Conservation (phyloP, 2,888 invertebrate species). For the Vanessa cardui region DNA sequence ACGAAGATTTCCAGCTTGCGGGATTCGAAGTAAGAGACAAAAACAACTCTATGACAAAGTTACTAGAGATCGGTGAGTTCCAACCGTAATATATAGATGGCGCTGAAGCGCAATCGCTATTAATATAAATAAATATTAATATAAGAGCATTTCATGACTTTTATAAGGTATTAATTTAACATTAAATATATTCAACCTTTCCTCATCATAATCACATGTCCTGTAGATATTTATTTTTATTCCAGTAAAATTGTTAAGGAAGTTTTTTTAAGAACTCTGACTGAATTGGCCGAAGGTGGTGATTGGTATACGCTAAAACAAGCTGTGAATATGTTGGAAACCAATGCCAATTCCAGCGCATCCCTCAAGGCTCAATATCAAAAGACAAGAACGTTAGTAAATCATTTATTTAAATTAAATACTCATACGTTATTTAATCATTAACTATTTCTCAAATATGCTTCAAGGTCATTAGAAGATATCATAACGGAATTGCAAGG, state of each 20-base stretch:
- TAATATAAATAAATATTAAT: not conserved
- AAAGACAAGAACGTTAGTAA: slow-evolving; percentile 52
- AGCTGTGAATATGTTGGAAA: slow-evolving; percentile 49
- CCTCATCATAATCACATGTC: not conserved
- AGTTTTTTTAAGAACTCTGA: slow-evolving; percentile 55
- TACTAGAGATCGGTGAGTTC: slow-evolving; percentile 62
- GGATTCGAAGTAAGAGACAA: slow-evolving; percentile 46
- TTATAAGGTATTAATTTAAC: no score
- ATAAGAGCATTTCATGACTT: no score
- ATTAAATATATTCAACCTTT: not conserved
- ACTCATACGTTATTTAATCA: not conserved
- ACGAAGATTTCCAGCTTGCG: slow-evolving; percentile 48
- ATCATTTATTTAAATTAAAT: not conserved
- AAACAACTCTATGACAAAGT: slow-evolving; percentile 59
- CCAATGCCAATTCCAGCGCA: slow-evolving; percentile 47
- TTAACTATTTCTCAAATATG: not conserved
- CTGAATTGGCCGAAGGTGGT: slow-evolving; percentile 60
- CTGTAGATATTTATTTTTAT: slow-evolving; percentile 19
- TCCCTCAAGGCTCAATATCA: slow-evolving; percentile 49
- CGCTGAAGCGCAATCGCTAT: slow-evolving; percentile 37
- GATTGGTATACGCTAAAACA: slow-evolving; percentile 53
- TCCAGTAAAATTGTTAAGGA: slow-evolving; percentile 59
- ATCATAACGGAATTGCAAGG: slow-evolving; percentile 50
- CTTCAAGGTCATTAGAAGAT: slow-evolving; percentile 51
- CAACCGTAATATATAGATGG: slow-evolving; percentile 51